A percentile compares a stretch with the other conserved stretches of the same genome.
Evolutionary conservation across 2,888 invertebrate species (phyloP).

Genomic region (Oxyscelio sp.): DNA sequence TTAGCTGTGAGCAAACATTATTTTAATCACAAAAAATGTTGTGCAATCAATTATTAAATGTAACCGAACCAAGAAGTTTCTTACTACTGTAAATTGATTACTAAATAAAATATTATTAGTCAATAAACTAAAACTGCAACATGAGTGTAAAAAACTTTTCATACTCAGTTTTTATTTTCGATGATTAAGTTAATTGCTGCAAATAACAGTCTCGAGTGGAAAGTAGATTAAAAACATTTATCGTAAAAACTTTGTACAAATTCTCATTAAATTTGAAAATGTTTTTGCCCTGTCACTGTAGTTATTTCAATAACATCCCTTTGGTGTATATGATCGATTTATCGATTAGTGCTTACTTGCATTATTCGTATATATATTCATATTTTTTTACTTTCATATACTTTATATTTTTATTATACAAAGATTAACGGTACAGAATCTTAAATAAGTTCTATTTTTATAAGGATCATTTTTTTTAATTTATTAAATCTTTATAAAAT

Average conservation of each 20-base stretch:
- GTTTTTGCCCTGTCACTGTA: background rate
- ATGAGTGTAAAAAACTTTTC: too few relatives aligned
- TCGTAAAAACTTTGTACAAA: background rate
- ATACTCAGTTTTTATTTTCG: too few relatives aligned
- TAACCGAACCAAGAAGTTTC: background rate
- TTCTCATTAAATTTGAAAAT: background rate
- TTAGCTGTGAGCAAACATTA: too few relatives aligned
- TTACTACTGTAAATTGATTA: background rate
- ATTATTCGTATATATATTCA: conserved; percentile 18
- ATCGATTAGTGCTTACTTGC: conserved; percentile 23
- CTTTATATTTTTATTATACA: background rate
- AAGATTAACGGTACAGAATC: background rate
- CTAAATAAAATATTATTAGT: too few relatives aligned
- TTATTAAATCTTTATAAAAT: background rate
- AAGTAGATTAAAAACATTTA: background rate
- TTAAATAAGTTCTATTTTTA: background rate
- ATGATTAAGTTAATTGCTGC: too few relatives aligned
- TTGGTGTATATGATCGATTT: conserved; percentile 16
- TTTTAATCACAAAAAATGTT: conserved; percentile 4
- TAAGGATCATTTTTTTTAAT: background rate
- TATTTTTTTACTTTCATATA: conserved; percentile 3
- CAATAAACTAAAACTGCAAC: too few relatives aligned
- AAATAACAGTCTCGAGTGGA: background rate
- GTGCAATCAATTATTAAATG: background rate
- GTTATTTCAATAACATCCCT: conserved; percentile 30